These are phyloP conservation scores for Corticium candelabrum DNA, from an alignment of 37 sponge, comb jelly and placozoan species.

Conservation along the genomic window DNA sequence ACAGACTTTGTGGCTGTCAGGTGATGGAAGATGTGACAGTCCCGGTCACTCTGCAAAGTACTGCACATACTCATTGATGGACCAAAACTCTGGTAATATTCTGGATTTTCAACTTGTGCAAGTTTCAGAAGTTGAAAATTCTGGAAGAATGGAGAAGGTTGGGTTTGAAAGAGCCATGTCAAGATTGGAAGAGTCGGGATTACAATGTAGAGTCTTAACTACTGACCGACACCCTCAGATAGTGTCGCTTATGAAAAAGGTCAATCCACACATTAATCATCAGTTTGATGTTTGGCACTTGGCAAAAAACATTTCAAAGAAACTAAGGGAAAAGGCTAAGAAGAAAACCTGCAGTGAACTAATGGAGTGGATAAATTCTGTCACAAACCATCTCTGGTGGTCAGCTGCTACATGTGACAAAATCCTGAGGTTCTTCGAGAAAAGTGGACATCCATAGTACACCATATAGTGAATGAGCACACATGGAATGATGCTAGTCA, in stretches of 20 bases:
- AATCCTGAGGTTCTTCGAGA: conserved; percentile 7
- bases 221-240: background rate
- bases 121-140: conserved; percentile 22
- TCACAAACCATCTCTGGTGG: conserved; percentile 24
- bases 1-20: conserved; percentile 12
- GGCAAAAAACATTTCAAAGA: conserved; percentile 14
- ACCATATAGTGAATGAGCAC: conserved; percentile 23
- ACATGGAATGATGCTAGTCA: conserved; percentile 12
- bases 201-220: no score
- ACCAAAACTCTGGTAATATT: conserved; percentile 10
- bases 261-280: conserved; percentile 19
- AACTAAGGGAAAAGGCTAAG: background rate
- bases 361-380: conserved; percentile 7
- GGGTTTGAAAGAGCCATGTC: background rate
- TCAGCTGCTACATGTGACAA: background rate
- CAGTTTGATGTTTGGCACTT: conserved; percentile 44
- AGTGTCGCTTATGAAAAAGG: background rate
- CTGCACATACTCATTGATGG: conserved; percentile 33
- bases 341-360: conserved; percentile 2
- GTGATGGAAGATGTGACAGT: conserved; percentile 40
- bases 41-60: conserved; percentile 13
- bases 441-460: conserved; percentile 25
- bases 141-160: conserved; percentile 27
- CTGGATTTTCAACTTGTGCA: conserved; percentile 22
- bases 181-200: no score